Evolutionary conservation across 2,888 invertebrate genomes (phyloP), one percentile per base, ranked within the genome.

Genomic region (Eudemis profundana): DNA sequence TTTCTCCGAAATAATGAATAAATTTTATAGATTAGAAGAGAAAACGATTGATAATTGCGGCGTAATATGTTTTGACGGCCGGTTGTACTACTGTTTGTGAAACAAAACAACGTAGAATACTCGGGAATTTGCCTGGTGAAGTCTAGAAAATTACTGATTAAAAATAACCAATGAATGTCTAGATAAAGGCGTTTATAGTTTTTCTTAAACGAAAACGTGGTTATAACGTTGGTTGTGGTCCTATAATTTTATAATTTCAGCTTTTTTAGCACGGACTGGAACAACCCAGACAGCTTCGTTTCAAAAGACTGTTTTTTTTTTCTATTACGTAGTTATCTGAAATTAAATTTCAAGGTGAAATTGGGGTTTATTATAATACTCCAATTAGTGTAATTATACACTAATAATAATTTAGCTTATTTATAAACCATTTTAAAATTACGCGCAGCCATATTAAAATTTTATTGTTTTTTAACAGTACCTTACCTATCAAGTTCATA

Each of bases 61-160:
- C 57, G 57, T 36, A 64, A 46, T 46, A 42, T 59, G 19, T 46
- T 53, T 51, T 23, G 50, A 27, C 23, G 64, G 59, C 51, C 44
- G 59, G 51, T 29, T 10, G 27, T 21, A 33, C 44, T 38, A 38
- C 15, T 57, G 44, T 21, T 64, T 23, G 33, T 44, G 27, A 65
- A 46, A 60, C 60, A 60, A 65, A 65, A 65, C 59, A 59, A 17
- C 36, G 36, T 36, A 14, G 44, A 21, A 60, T 51, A 64, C 53
- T 47, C 38, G 46, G 12, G 36, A 64, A 50, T 57, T 50, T 46
- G 15, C 12, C 8, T 12, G 42, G 38, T 12, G 7, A 12, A 8
- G 56, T 49, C 42, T 57, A 57, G 64, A 64, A 44, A 44, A 36
- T 46, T 15, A 21, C 17, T 33, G 17, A 60, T 23, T 23, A 7